phyloP scores from a whole-genome alignment of 2,113 vertebrate species.

The Monopterus albus region DNA sequence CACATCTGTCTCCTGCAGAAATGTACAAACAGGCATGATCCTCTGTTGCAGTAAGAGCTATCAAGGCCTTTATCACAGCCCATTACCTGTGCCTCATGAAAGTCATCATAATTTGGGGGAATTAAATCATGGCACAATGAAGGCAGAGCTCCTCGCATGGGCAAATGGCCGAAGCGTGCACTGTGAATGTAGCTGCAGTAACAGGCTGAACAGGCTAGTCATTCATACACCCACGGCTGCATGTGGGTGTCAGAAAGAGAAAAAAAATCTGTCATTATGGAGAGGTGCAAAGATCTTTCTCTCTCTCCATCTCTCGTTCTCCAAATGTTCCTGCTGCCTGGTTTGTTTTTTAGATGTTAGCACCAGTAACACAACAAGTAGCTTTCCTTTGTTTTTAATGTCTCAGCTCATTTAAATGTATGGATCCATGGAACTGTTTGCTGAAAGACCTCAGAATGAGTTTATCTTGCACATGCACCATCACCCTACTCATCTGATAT shows the following conservation, averaged over 20 bases:
- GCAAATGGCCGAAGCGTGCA: slow-evolving; percentile 36
- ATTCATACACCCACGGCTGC: slow-evolving; percentile 67
- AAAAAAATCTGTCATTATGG: slow-evolving; percentile 59
- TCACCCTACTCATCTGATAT: slow-evolving; percentile 59
- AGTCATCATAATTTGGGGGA: slow-evolving; percentile 15
- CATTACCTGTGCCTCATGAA: slow-evolving; percentile 31
- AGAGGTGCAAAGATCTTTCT: slow-evolving; percentile 67
- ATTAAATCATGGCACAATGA: slow-evolving; percentile 24
- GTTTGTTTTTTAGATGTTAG: neutral
- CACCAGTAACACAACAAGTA: neutral
- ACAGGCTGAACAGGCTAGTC: slow-evolving; percentile 64
- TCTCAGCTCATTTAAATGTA: neutral
- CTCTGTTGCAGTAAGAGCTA: slow-evolving; percentile 7
- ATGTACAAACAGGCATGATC: slow-evolving; percentile 17
- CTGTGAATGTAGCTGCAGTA: slow-evolving; percentile 47
- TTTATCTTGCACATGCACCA: slow-evolving; percentile 25
- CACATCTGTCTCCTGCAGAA: neutral
- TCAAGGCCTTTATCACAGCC: neutral
- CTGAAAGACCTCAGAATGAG: neutral
- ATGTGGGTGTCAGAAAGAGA: slow-evolving; percentile 65
- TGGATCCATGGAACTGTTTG: neutral
- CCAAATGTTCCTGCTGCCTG: slow-evolving; percentile 61
- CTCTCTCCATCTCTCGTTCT: slow-evolving; percentile 49
- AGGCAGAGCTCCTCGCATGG: slow-evolving; percentile 15
- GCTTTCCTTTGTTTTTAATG: neutral